Evolutionary conservation across 1,140 invertebrate species (phyloP), one percentile per base, ranked within the genome.

Genomic region (Orchestia grillus): DNA sequence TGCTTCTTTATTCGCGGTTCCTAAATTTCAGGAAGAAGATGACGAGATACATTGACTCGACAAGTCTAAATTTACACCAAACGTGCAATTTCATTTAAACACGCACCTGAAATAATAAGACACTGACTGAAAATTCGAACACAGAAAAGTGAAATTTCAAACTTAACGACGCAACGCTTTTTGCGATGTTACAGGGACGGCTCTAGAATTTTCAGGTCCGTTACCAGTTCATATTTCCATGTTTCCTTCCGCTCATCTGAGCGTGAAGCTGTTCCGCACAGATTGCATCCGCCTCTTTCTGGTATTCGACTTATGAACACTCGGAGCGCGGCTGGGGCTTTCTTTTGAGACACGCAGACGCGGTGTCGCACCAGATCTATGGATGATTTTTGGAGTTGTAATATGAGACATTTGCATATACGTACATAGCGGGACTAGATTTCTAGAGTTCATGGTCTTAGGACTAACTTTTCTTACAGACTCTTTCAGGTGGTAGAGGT

Each of bases 241-340:
- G 88, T 4, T 42, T 42, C 88, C 43, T 41, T 42, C 88, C 15
- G 88, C 43, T 90, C 88, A 90, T 42, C 88, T 11, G 88, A 90
- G 88, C 88, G 88, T 90, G n/a, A 44, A 15, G 6, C 44, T 47
- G 44, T 19, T 94, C 92, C 44, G 6, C 40, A 44, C 1, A 45
- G 40, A 94, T 94, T 94, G 92, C 92, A 45, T 94, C 92, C 92
- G 92, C 92, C 36, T 23, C 92, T 47, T 94, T 94, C 92, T 47
- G 45, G 47, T 94, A 41, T 94, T 43, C 41, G 43, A 92, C 90
- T 92, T 92, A 92, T 92, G 92, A 94, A 94, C 92, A 44, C 6
- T 45, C 36, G 4, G 41, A 44, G 43, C 3, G 4, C 1, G 44
- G 45, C 47, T 94, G 45, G 41, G 41, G 88, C 43, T 28, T 44